Evolutionary conservation across 2,888 invertebrate genomes (phyloP).

Genomic region (Xylota segnis): DNA sequence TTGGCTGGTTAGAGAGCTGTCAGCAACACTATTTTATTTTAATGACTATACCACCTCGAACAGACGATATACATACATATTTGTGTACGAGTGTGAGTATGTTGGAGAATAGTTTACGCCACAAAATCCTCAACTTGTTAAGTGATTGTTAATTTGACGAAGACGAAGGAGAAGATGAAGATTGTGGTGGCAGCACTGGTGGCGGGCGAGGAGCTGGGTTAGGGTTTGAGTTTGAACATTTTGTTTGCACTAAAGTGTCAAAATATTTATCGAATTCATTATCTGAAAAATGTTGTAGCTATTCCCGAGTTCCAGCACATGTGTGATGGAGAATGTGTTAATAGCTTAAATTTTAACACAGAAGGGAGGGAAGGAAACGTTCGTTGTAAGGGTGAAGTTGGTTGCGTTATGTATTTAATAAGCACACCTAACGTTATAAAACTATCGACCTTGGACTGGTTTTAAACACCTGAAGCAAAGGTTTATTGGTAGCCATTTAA

Average conservation of each 20-base stretch:
- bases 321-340: neutral
- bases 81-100: neutral
- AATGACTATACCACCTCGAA: slow-evolving; percentile 27
- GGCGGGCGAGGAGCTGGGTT: neutral
- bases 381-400: neutral
- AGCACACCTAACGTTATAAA: neutral
- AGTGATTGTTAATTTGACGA: slow-evolving; percentile 56
- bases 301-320: neutral
- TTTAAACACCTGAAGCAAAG: slow-evolving; percentile 17
- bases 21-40: slow-evolving; percentile 59
- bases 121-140: slow-evolving; percentile 33
- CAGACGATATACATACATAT: neutral
- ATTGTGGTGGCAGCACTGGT: neutral
- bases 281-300: neutral
- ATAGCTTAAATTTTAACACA: neutral
- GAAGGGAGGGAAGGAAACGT: no score
- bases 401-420: slow-evolving; percentile 24
- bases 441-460: slow-evolving; percentile 20
- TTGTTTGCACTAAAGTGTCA: slow-evolving; percentile 44
- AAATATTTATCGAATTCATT: slow-evolving; percentile 62
- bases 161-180: slow-evolving; percentile 28
- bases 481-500: slow-evolving; percentile 25
- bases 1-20: slow-evolving; percentile 15
- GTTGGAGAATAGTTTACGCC: slow-evolving; percentile 34
- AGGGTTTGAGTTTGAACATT: neutral